phyloP scores from a whole-genome alignment of 2,888 invertebrate genomes.

The Rhyacophila evoluta region DNA sequence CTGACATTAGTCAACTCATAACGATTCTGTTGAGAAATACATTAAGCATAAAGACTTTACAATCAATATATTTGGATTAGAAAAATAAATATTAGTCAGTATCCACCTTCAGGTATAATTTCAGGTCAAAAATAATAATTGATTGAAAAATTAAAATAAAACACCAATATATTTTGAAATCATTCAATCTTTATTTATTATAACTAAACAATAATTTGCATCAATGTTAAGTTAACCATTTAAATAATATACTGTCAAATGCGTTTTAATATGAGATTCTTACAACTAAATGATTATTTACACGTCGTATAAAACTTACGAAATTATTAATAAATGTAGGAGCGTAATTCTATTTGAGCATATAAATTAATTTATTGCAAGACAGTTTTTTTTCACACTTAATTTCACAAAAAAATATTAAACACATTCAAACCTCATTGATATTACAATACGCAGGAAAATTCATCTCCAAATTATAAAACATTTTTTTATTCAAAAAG shows the following conservation, averaged over 20 bases:
- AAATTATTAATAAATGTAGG: slow-evolving; percentile 12
- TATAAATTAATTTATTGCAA: slow-evolving; percentile 32
- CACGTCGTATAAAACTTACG: slow-evolving; percentile 32
- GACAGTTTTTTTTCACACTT: slow-evolving; percentile 32
- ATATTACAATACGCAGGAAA: background rate
- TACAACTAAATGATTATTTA: slow-evolving; percentile 27
- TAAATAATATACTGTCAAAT: background rate
- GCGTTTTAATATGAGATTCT: background rate
- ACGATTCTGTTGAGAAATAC: no score
- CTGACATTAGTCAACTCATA: no score
- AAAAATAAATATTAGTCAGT: no score
- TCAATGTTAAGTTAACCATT: slow-evolving; percentile 8
- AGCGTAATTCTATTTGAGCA: slow-evolving; percentile 29
- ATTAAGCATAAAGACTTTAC: no score
- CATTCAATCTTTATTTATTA: slow-evolving; percentile 1
- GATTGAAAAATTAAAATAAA: no score
- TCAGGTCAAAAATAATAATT: no score
- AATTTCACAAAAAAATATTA: background rate
- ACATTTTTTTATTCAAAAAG: no score
- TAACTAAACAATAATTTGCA: background rate
- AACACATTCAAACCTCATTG: background rate
- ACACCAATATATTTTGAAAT: background rate
- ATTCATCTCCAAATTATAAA: background rate
- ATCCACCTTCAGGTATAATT: no score
- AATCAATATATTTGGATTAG: no score